A percentile compares a stretch with the other conserved stretches of the same genome.
Conservation (phyloP, 35 echinoderm and acorn worm genomes). For the Heliocidaris tuberculata region DNA sequence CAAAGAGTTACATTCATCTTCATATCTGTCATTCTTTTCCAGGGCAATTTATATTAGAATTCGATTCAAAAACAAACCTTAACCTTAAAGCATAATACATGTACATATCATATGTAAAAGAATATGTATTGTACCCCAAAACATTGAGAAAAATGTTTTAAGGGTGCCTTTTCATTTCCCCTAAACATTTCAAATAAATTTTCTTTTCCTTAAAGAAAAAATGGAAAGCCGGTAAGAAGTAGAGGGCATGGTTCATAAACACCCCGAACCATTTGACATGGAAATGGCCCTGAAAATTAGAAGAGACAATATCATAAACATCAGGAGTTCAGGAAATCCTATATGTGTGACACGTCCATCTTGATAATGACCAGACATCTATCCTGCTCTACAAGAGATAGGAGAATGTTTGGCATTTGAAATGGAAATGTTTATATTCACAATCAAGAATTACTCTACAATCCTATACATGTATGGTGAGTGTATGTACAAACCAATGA, state of each 20-base stretch:
- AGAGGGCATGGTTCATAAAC: neutral
- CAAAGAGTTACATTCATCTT: too few species aligned
- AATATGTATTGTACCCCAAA: too few species aligned
- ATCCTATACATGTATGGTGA: neutral
- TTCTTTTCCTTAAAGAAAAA: neutral
- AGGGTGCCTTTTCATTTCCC: neutral
- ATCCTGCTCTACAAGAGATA: neutral
- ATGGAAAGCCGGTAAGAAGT: neutral
- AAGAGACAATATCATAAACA: conserved; percentile 6
- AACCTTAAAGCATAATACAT: too few species aligned
- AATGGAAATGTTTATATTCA: conserved; percentile 5
- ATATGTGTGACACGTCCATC: neutral
- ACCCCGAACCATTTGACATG: neutral
- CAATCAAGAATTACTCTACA: neutral
- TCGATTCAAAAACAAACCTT: too few species aligned
- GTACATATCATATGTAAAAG: too few species aligned
- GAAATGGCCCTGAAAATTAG: conserved; percentile 10
- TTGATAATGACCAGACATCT: conserved; percentile 10
- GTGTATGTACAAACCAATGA: neutral
- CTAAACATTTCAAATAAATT: neutral
- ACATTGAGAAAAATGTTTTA: too few species aligned
- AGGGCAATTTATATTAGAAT: too few species aligned
- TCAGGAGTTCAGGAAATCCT: neutral
- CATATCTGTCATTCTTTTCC: too few species aligned
- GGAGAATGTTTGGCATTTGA: neutral